These are phyloP conservation scores for Oscheius onirici DNA, from an alignment of 2,888 invertebrate genomes.

Conservation along the genomic window DNA sequence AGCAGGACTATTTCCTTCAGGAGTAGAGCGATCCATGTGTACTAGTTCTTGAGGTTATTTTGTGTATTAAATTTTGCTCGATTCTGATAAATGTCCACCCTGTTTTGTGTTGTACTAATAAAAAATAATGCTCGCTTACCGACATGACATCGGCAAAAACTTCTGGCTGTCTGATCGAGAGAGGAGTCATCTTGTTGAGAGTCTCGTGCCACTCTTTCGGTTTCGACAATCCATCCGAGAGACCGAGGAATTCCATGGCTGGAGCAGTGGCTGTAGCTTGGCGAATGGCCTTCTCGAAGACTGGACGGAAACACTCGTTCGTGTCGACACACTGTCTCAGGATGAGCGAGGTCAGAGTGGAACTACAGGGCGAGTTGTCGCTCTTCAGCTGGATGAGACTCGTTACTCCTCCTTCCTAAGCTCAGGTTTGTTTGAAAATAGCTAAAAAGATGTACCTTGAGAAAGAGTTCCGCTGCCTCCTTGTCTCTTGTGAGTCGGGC, in stretches of 20 bases:
- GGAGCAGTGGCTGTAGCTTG: conserved; percentile 12
- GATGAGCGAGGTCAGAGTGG: conserved; percentile 52
- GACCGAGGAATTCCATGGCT: conserved; percentile 22
- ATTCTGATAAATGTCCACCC: no score
- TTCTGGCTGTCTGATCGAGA: conserved; percentile 34
- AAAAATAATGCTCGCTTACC: conserved; percentile 11
- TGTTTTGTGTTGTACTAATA: no score
- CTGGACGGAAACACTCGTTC: conserved; percentile 32
- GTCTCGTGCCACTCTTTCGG: conserved; percentile 46
- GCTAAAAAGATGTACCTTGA: conserved; percentile 33
- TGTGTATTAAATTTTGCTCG: no score
- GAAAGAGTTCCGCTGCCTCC: conserved; percentile 50
- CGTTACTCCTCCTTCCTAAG: conserved; percentile 37
- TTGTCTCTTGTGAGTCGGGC: conserved; percentile 50
- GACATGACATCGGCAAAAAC: conserved; percentile 33
- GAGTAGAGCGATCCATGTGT: no score
- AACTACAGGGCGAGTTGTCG: conserved; percentile 35
- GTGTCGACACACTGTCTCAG: conserved; percentile 63
- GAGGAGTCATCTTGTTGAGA: conserved; percentile 37
- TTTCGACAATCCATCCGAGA: neutral
- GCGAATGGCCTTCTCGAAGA: conserved; percentile 45
- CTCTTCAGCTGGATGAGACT: conserved; percentile 43
- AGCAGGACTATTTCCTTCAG: no score
- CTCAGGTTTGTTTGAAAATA: neutral
- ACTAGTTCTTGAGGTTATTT: no score